These are phyloP conservation scores for Littorina saxatilis DNA, from an alignment of 1,140 invertebrate species.

Conservation along the genomic window DNA sequence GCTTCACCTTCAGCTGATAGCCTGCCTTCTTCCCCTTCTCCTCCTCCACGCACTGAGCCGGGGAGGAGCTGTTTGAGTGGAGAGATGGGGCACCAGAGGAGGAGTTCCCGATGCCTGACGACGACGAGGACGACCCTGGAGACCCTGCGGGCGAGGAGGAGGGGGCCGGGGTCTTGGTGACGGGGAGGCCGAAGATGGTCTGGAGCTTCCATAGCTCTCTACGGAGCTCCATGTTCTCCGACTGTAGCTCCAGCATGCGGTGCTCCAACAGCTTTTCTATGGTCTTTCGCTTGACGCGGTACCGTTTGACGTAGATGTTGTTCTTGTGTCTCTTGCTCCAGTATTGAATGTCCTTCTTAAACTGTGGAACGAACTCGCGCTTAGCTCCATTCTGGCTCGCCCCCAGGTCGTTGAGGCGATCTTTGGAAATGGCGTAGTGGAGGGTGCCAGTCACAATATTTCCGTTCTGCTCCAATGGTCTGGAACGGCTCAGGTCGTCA, in stretches of 20 bases:
- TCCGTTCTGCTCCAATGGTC: neutral
- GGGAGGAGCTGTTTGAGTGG: conserved; percentile 34
- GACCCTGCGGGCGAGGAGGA: neutral
- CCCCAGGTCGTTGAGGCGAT: neutral
- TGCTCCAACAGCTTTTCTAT: conserved; percentile 55
- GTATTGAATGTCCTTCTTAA: conserved; percentile 57
- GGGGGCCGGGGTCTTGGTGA: neutral
- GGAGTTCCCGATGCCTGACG: neutral
- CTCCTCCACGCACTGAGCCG: neutral
- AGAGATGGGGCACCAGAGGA: neutral
- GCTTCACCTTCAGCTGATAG: neutral
- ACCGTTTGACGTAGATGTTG: conserved; percentile 58
- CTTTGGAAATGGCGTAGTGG: neutral
- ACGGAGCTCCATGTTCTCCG: conserved; percentile 56
- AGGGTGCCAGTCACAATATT: neutral
- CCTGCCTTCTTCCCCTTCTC: neutral
- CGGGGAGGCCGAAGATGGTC: conserved; percentile 21
- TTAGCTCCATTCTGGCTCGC: conserved; percentile 45
- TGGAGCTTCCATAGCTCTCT: conserved; percentile 48
- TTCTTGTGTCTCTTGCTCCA: conserved; percentile 63
- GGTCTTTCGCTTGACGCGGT: conserved; percentile 56
- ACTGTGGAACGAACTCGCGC: conserved; percentile 56
- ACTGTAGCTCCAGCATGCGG: conserved; percentile 46
- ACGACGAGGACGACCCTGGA: neutral
- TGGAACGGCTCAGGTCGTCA: neutral